phyloP scores from a whole-genome alignment of 2,888 invertebrate genomes.

The Xylota segnis region DNA sequence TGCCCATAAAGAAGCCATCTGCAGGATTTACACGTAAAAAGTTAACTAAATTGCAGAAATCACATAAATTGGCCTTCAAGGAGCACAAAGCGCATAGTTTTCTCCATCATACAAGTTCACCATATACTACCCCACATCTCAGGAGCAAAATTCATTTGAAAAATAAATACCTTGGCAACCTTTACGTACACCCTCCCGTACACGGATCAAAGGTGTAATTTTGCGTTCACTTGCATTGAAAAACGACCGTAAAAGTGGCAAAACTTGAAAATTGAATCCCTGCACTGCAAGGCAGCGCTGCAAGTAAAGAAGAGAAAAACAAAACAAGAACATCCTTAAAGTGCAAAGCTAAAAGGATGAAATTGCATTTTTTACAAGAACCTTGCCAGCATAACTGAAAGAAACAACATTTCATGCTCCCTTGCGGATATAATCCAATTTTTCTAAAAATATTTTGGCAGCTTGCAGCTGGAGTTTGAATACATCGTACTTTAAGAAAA shows the following conservation, averaged over 20 bases:
- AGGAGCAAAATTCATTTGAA: slow-evolving; percentile 11
- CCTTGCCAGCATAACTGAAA: neutral
- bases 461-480: slow-evolving; percentile 1
- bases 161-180: neutral
- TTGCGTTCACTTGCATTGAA: slow-evolving; percentile 5
- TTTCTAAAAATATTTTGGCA: slow-evolving; percentile 1
- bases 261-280: neutral
- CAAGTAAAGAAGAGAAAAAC: neutral
- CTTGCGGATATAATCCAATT: slow-evolving; percentile 15
- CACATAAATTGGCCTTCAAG: neutral
- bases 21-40: too few relatives aligned
- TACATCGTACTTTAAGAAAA: neutral
- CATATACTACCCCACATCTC: slow-evolving; percentile 19
- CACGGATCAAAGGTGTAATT: neutral
- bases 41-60: neutral
- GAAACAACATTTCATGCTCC: neutral
- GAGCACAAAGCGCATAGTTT: neutral
- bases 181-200: neutral
- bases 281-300: neutral
- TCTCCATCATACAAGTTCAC: neutral
- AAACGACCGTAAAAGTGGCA: neutral
- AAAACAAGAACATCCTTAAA: neutral
- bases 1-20: too few relatives aligned
- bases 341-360: slow-evolving; percentile 20
- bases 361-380: slow-evolving; percentile 34